Evolutionary conservation across 2,113 vertebrate species (phyloP), one percentile per base, ranked within the genome.

Genomic region (Rhynchopsitta pachyrhyncha): DNA sequence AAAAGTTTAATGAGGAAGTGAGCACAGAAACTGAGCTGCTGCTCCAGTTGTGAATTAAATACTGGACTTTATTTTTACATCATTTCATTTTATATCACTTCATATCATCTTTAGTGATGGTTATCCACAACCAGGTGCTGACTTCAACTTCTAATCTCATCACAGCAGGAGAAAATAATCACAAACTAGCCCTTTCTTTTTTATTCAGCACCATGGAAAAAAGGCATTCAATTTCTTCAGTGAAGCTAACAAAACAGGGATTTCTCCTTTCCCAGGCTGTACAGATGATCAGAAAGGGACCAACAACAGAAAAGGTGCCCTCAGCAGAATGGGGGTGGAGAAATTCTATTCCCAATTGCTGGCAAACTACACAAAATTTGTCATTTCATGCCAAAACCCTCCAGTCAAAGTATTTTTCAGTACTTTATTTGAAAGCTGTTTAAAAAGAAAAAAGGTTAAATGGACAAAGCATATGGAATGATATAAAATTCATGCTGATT

Each of bases 1-100:
- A 76, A 27, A 95, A 79, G 44, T 50, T 90, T 93, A 92, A 83
- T 93, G 52, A 94, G 82, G 55, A 96, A 91, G 25, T 14, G 35
- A 91, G 62, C 24, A 55, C 33, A 57, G 77, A 90, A 90, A 93
- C 42, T 19, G 47, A 85, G 44, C 55, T 80, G n/a, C 57, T 78
- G n/a, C 42, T 89, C 0, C 0, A 68, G 67, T 29, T 15, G 46
- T 64, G 47, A 90, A 64, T 62, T n/a, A 84, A 82, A 83, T 71
- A 15, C 17, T 52, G 17, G 41, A 79, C 60, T 91, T 66, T 7
- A 33, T 77, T 92, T 89, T 92, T 71, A 55, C 20, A 59, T 59
- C 5, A 57, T 57, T n/a, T 57, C 33, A 10, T 23, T n/a, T 57
- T 57, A 22, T n/a, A 23, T 59, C 20, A 59, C 50, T 91, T 50